Evolutionary conservation across 1,140 invertebrate genomes (phyloP), one percentile per base, ranked within the genome.

Genomic region (Euura saliciscinereae): DNA sequence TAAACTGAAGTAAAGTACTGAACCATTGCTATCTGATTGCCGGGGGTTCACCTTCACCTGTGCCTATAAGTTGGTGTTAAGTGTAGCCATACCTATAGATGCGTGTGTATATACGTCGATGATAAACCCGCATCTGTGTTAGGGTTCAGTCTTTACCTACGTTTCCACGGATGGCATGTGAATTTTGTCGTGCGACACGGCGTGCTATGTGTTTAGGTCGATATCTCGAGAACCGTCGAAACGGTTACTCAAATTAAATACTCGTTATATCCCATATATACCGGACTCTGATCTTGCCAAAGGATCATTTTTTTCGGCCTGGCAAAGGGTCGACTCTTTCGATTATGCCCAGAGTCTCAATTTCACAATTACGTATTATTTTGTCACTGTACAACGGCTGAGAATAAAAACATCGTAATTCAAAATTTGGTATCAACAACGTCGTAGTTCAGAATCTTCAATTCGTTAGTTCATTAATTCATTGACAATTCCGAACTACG

Each of bases 11-110:
- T 79, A 79, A 79, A 76, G 65, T 51, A 65, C 67, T 45, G 69
- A 46, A 45, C 44, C 69, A 28, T 70, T 59, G 13, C 70, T 82
- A 82, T 82, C 80, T 80, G 78, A 82, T 82, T 74, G 71, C 59
- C 59, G 67, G 51, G 28, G 28, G 28, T 28, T 28, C 28, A 74
- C 73, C 74, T 76, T 78, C 76, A 78, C 76, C 76, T 78, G 76
- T 78, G 80, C 73, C 28, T 28, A 6, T n/a, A 8, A 28, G 28
- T 28, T 28, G 28, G 28, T 28, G 28, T 28, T 28, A 28, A 28
- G 28, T 28, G 28, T 28, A 28, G 28, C 28, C 28, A n/a, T n/a
- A 28, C 51, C 3, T n/a, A 6, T n/a, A n/a, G 10, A n/a, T 3
- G 13, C 51, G 10, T n/a, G 51, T 59, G 51, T 8, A 28, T 28